phyloP scores from a whole-genome alignment of 2,888 invertebrate genomes.

The Oxycera nigricornis region DNA sequence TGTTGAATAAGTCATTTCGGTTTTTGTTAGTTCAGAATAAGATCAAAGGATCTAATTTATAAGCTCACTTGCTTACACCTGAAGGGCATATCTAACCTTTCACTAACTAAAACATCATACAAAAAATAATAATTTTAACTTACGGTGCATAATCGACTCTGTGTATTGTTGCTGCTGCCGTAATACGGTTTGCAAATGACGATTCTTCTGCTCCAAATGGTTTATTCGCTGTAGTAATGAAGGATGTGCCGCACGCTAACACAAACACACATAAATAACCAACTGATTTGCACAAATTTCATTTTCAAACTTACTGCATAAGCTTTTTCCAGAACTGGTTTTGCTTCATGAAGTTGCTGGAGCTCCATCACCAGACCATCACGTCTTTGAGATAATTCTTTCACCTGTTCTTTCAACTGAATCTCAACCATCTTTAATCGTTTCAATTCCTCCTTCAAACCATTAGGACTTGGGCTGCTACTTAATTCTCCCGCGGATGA shows the following conservation, averaged over 20 bases:
- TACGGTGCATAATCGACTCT: slow-evolving; percentile 70
- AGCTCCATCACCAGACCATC: slow-evolving; percentile 62
- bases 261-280: neutral
- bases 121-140: slow-evolving; percentile 53
- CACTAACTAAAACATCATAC: neutral
- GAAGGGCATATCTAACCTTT: too few relatives aligned
- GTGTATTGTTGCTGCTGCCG: slow-evolving; percentile 71
- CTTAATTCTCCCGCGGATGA: slow-evolving; percentile 50
- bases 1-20: too few relatives aligned
- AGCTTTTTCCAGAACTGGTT: slow-evolving; percentile 61
- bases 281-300: neutral
- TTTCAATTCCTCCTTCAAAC: slow-evolving; percentile 59
- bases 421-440: slow-evolving; percentile 60
- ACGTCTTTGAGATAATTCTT: slow-evolving; percentile 59
- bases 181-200: slow-evolving; percentile 68
- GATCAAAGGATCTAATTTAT: too few relatives aligned
- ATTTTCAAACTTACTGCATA: slow-evolving; percentile 57
- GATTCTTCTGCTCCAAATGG: slow-evolving; percentile 68
- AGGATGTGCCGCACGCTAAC: slow-evolving; percentile 60
- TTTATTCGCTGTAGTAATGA: slow-evolving; percentile 61
- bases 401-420: slow-evolving; percentile 60
- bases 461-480: slow-evolving; percentile 55
- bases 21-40: too few relatives aligned
- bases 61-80: too few relatives aligned
- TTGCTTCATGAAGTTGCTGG: slow-evolving; percentile 62